A percentile compares a stretch with the other conserved stretches of the same genome.
phyloP scores from a whole-genome alignment of 92 coral and sea anemone genomes.

The Zoanthus sansibaricus region DNA sequence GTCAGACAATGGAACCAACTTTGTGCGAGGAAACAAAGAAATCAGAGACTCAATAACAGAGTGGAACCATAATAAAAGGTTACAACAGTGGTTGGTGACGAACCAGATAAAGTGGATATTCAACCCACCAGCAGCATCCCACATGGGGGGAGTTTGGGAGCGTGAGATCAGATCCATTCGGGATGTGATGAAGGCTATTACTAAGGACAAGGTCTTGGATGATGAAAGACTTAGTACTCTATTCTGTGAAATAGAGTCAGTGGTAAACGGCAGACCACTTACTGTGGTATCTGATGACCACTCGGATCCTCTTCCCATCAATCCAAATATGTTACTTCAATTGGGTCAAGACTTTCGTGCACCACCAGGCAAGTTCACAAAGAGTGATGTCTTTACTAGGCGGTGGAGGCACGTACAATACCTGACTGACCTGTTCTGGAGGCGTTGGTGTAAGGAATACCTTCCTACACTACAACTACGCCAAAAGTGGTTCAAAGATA shows the following conservation, averaged over 20 bases:
- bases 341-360: conserved; percentile 35
- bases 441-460: too few relatives aligned
- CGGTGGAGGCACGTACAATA: too few relatives aligned
- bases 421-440: too few relatives aligned
- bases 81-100: not conserved
- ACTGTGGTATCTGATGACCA: conserved; percentile 37
- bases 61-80: conserved; percentile 26
- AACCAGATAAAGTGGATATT: conserved; percentile 28
- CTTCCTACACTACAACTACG: too few relatives aligned
- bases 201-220: conserved; percentile 23
- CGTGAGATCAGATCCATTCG: too few relatives aligned
- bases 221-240: conserved; percentile 39
- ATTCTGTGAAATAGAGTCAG: conserved; percentile 44
- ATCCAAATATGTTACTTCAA: conserved; percentile 48
- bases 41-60: conserved; percentile 5
- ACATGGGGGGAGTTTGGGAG: too few relatives aligned
- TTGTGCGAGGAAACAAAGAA: conserved; percentile 50
- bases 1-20: conserved; percentile 62
- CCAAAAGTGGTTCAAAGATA: not conserved
- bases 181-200: conserved; percentile 29
- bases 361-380: conserved; percentile 45
- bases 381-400: conserved; percentile 17
- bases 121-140: not conserved
- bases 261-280: conserved; percentile 40
- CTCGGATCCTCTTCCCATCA: conserved; percentile 40